Conservation (phyloP, 2,888 invertebrate species). For the Dolichopus griseipennis region DNA sequence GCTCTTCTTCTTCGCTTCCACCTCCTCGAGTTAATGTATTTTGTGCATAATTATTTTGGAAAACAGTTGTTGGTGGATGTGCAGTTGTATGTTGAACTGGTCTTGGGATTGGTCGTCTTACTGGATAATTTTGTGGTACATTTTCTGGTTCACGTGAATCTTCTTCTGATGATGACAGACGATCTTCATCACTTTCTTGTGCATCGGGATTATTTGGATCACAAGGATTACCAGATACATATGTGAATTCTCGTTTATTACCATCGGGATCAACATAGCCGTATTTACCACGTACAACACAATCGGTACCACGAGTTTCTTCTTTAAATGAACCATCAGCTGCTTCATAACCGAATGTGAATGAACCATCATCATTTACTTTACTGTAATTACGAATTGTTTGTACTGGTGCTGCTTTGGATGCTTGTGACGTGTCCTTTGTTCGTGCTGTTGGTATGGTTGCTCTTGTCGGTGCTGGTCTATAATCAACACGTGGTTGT, state of each 20-base stretch:
- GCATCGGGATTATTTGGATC: constrained; percentile 73
- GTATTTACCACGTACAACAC: constrained; percentile 78
- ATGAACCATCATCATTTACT: constrained; percentile 54
- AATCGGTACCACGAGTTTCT: constrained; percentile 75
- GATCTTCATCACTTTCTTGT: constrained; percentile 49
- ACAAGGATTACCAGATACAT: constrained; percentile 78
- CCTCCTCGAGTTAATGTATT: constrained; percentile 46
- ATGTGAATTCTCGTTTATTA: constrained; percentile 76
- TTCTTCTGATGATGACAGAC: constrained; percentile 40
- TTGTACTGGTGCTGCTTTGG: constrained; percentile 66
- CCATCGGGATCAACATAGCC: constrained; percentile 82
- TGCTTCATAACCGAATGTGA: constrained; percentile 60
- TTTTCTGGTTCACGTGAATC: constrained; percentile 54
- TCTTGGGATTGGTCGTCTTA: constrained; percentile 42
- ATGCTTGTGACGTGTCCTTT: constrained; percentile 46
- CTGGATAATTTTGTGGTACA: constrained; percentile 55
- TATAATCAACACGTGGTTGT: background rate
- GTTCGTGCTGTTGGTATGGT: constrained; percentile 37
- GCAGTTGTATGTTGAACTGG: constrained; percentile 46
- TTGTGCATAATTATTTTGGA: constrained; percentile 58
- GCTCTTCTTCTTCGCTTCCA: constrained; percentile 50
- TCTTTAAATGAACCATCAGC: constrained; percentile 82
- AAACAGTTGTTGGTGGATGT: constrained; percentile 55
- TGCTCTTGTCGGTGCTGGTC: constrained; percentile 15
- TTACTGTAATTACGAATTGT: constrained; percentile 77